These are phyloP conservation scores for Lumbricus terrestris DNA, from an alignment of 2,888 invertebrate genomes.

Conservation along the genomic window DNA sequence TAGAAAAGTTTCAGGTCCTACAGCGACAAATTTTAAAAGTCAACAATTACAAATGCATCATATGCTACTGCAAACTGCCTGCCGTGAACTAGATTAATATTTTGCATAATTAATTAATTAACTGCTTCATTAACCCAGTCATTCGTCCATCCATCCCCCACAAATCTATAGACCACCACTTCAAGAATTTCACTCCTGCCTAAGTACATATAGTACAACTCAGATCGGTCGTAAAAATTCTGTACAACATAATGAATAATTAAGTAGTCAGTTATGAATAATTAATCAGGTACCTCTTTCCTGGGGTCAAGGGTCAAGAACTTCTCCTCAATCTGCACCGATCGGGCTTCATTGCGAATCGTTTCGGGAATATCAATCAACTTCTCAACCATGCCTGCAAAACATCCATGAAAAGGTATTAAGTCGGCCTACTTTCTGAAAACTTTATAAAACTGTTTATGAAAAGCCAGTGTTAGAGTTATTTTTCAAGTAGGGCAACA, in stretches of 20 bases:
- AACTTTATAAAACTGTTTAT: no score
- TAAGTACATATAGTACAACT: neutral
- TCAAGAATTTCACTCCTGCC: neutral
- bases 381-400: neutral
- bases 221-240: neutral
- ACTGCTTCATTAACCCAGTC: no score
- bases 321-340: neutral
- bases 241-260: neutral
- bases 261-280: neutral
- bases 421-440: no score
- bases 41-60: neutral
- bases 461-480: no score
- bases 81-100: neutral
- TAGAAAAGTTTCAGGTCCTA: neutral
- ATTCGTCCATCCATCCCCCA: neutral
- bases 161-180: neutral
- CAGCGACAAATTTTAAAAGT: neutral
- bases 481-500: no score
- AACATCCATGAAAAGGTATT: neutral
- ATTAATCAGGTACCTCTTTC: neutral
- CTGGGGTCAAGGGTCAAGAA: neutral
- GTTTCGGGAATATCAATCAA: neutral
- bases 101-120: neutral
- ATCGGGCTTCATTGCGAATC: neutral
- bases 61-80: neutral